These are phyloP conservation scores for Brotula barbata DNA, from an alignment of 2,797 vertebrate species.

Conservation along the genomic window DNA sequence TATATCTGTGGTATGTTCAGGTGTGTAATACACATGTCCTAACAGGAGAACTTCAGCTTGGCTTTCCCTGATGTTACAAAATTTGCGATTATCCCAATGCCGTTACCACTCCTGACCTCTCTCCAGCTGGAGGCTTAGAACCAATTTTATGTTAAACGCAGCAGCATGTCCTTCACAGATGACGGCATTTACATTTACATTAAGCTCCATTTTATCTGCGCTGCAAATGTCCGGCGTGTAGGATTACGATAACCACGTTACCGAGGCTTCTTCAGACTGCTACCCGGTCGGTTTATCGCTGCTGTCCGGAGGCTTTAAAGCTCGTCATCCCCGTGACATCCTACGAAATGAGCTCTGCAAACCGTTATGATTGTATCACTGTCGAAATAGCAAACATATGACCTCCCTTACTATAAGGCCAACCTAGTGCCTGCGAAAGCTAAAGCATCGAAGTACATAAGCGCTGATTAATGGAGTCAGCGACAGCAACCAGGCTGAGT, in stretches of 20 bases:
- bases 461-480: conserved; percentile 30
- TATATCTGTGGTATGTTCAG: conserved; percentile 11
- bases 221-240: conserved; percentile 22
- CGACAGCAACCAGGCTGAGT: conserved; percentile 43
- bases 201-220: conserved; percentile 21
- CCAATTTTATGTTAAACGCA: conserved; percentile 19
- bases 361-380: conserved; percentile 22
- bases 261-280: conserved; percentile 16
- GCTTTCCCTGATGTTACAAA: conserved; percentile 50
- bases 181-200: conserved; percentile 22
- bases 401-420: conserved; percentile 17
- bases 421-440: background rate
- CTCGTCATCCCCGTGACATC: conserved; percentile 23
- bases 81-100: conserved; percentile 60
- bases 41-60: conserved; percentile 14
- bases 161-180: conserved; percentile 16
- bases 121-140: conserved; percentile 30
- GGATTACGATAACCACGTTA: conserved; percentile 25
- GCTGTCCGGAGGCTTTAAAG: conserved; percentile 10
- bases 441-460: conserved; percentile 16
- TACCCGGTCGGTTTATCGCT: conserved; percentile 3
- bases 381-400: conserved; percentile 6
- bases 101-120: conserved; percentile 33
- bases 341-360: background rate
- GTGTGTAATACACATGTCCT: conserved; percentile 23